A percentile compares a stretch with the other conserved stretches of the same genome.
phyloP scores from a whole-genome alignment of 2,797 vertebrate species.

The Carcharodon carcharias region DNA sequence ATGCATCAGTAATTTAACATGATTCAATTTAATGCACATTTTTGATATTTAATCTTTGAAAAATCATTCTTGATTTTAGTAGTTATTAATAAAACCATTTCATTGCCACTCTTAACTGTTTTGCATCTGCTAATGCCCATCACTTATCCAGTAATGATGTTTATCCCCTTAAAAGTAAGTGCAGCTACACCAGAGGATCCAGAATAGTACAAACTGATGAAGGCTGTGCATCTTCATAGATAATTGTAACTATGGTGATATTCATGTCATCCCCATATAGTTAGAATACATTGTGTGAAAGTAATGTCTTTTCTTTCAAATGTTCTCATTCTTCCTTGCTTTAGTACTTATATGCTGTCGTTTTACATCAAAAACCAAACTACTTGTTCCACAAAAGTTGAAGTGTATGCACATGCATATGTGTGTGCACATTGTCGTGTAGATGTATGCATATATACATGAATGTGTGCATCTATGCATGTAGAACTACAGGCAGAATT shows the following conservation, averaged over 20 bases:
- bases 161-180: background rate
- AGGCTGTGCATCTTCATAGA: background rate
- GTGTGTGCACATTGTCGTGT: too few relatives aligned
- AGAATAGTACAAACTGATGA: background rate
- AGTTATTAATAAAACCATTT: background rate
- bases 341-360: background rate
- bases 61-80: background rate
- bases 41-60: background rate
- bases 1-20: background rate
- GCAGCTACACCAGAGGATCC: background rate
- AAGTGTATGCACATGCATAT: too few relatives aligned
- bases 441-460: too few relatives aligned
- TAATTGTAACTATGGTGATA: background rate
- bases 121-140: background rate
- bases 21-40: background rate
- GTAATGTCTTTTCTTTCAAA: background rate
- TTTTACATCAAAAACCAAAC: background rate
- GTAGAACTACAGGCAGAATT: too few relatives aligned
- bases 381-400: background rate
- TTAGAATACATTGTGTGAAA: background rate
- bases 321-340: background rate
- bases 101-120: background rate
- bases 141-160: background rate
- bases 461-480: too few relatives aligned
- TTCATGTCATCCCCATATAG: background rate